Evolutionary conservation across 2,888 invertebrate genomes (phyloP), one percentile per base, ranked within the genome.

Genomic region (Chaitophorus viminalis): DNA sequence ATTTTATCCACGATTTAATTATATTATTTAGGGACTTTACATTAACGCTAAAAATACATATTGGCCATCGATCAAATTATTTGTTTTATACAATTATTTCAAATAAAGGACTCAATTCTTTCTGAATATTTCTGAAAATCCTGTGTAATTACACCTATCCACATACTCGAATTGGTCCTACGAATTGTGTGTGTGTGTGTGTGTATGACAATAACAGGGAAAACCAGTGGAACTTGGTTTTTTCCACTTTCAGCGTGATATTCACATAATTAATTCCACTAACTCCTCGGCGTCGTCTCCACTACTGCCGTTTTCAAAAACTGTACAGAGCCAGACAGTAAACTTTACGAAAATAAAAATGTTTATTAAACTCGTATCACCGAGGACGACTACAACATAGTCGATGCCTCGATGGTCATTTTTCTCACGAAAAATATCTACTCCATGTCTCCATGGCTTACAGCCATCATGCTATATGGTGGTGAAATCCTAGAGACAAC

Each of bases 351-450:
- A 46, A 76, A 31, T 46, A 76, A 76, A 76, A 76, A 52, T 76
- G 52, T 76, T 76, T 39, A 76, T 76, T 76, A 46, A 76, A 76
- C 76, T 52, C 76, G 76, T 52, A 76, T 76, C 36, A n/a, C 39
- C 39, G 75, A 11, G n/a, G 60, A 4, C 25, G 21, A 60, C 60
- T 3, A 60, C 60, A 25, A 60, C 60, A 3, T 60, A 60, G 25
- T 21, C 60, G 60, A 46, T 14, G 46, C 14, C 14, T 21, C 60
- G 60, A 46, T 14, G 46, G 46, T 46, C 46, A 46, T 46, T 46
- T 54, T 60, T 60, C 54, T 21, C 60, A 25, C 60, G 60, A 60
- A 6, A 60, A 60, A 21, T 6, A 60, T 60, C 60, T 60, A 25
- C 6, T 60, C 60, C 60, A 25, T 25, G 60, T 18, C 21, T 18